Percentiles rank a stretch among this genome's conserved stretches.
Evolutionary conservation across 64 coral and sea anemone genomes (phyloP).

Genomic region (Cladopsammia gracilis): DNA sequence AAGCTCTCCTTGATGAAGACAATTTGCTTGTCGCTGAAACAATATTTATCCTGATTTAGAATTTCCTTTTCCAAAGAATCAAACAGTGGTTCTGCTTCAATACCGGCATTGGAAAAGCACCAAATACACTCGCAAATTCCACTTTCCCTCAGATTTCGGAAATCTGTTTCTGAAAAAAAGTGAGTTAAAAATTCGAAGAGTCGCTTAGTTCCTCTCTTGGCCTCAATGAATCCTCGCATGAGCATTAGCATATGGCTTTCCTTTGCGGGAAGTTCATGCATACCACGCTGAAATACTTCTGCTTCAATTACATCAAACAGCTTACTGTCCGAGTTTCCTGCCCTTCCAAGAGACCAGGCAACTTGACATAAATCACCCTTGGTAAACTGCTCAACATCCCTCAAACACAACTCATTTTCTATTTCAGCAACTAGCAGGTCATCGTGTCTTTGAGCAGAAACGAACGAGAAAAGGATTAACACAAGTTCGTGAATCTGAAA

Average conservation of each 20-base stretch:
- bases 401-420: not conserved
- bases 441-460: slow-evolving; percentile 10
- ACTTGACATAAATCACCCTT: slow-evolving; percentile 41
- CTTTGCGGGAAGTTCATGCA: not conserved
- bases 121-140: not conserved
- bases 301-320: slow-evolving; percentile 30
- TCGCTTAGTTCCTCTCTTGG: slow-evolving; percentile 7
- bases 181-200: not conserved
- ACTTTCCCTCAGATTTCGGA: slow-evolving; percentile 6
- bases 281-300: slow-evolving; percentile 8
- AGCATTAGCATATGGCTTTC: not conserved
- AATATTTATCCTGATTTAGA: slow-evolving; percentile 3
- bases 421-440: not conserved
- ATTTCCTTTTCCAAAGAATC: slow-evolving; percentile 34
- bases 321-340: slow-evolving; percentile 1
- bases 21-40: not conserved
- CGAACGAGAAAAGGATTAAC: slow-evolving; percentile 7
- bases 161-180: slow-evolving; percentile 4
- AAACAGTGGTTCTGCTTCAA: not conserved
- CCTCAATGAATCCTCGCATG: slow-evolving; percentile 35
- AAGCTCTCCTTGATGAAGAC: not conserved
- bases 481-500: slow-evolving; percentile 30
- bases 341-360: slow-evolving; percentile 29
- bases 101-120: not conserved
- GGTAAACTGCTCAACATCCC: not conserved